Percentiles rank a stretch among this genome's conserved stretches.
Evolutionary conservation across 2,888 invertebrate species (phyloP).

Genomic region (Hypena proboscidalis): DNA sequence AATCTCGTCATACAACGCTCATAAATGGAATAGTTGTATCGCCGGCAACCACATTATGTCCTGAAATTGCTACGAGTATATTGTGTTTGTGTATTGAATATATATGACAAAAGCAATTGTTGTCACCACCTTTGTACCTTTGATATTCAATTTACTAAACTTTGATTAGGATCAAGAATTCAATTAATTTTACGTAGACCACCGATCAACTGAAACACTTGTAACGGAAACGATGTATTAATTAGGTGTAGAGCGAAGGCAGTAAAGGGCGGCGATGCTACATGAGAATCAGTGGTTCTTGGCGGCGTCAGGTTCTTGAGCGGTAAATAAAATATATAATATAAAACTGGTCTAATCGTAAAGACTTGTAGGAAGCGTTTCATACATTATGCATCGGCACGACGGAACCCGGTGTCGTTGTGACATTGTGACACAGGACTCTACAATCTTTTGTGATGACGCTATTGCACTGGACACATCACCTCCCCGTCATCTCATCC

Average conservation of each 20-base stretch:
- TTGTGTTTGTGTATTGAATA: constrained; percentile 3
- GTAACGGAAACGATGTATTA: background rate
- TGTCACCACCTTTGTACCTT: background rate
- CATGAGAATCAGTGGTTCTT: constrained; percentile 2
- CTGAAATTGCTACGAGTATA: constrained; percentile 1
- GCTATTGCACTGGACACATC: too few relatives aligned
- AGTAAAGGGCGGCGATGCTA: background rate
- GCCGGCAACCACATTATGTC: background rate
- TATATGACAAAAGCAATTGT: constrained; percentile 4
- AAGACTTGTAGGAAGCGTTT: constrained; percentile 5
- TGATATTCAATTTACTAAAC: background rate
- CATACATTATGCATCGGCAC: constrained; percentile 11
- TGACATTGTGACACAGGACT: background rate
- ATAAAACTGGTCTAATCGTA: too few relatives aligned
- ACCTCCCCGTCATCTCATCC: background rate
- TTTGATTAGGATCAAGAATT: background rate
- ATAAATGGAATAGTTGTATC: background rate
- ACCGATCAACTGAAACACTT: too few relatives aligned
- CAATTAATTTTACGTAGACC: background rate
- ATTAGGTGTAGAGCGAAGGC: background rate
- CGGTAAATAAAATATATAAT: too few relatives aligned
- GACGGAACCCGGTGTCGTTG: constrained; percentile 5
- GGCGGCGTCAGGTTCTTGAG: too few relatives aligned
- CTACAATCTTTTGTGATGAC: constrained; percentile 1
- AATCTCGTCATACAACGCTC: too few relatives aligned